These are phyloP conservation scores for Crenichthys baileyi DNA, from an alignment of 2,797 vertebrate genomes.

Conservation along the genomic window DNA sequence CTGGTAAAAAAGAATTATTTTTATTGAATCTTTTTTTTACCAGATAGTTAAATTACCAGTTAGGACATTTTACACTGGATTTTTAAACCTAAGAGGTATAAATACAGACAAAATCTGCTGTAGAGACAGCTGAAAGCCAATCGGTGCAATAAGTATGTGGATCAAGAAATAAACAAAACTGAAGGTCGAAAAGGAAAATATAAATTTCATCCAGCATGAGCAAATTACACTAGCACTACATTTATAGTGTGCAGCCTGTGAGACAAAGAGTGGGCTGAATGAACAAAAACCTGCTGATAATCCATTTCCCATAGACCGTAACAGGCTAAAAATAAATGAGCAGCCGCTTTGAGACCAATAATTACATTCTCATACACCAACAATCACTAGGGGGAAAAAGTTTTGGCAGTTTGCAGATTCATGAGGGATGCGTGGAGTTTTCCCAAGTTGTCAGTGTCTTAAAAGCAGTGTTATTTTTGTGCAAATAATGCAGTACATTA, in stretches of 20 bases:
- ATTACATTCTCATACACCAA: slow-evolving; percentile 48
- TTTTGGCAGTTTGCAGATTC: slow-evolving; percentile 32
- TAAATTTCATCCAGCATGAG: not conserved
- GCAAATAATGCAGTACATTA: not conserved
- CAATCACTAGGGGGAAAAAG: slow-evolving; percentile 30
- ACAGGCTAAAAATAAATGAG: slow-evolving; percentile 27
- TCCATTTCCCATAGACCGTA: slow-evolving; percentile 61
- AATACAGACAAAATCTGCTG: not conserved
- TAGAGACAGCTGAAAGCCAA: not conserved
- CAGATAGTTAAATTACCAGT: not conserved
- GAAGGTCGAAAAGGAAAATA: not conserved
- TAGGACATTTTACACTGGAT: not conserved
- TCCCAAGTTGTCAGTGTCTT: slow-evolving; percentile 24
- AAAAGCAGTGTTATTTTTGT: not conserved
- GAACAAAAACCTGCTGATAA: slow-evolving; percentile 26
- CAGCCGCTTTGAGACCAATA: slow-evolving; percentile 5
- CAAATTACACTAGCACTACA: not conserved
- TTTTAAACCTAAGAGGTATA: not conserved
- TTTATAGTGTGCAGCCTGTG: not conserved
- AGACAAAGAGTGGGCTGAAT: not conserved
- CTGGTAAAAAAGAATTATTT: not conserved
- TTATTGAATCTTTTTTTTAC: not conserved
- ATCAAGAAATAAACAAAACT: not conserved
- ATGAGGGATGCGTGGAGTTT: slow-evolving; percentile 27
- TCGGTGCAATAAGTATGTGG: not conserved